A percentile compares a stretch with the other conserved stretches of the same genome.
Conservation (phyloP, 1,140 invertebrate species). For the Micrasema longulum region DNA sequence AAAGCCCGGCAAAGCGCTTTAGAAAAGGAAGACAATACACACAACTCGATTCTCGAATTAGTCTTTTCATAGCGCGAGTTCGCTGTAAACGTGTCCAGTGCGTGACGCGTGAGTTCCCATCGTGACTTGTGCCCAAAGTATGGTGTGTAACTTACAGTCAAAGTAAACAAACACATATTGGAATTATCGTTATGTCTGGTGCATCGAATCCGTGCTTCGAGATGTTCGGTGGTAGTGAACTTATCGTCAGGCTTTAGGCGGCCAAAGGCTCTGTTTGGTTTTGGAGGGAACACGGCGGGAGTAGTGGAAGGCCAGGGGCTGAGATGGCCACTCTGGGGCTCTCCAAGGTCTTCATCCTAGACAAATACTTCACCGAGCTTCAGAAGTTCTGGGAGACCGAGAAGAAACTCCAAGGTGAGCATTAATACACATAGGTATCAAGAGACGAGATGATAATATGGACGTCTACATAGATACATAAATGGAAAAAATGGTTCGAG, state of each 20-base stretch:
- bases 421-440: too few relatives aligned
- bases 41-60: constrained; percentile 15
- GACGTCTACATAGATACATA: too few relatives aligned
- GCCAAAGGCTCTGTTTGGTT: background rate
- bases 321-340: constrained; percentile 91
- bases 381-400: constrained; percentile 98
- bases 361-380: constrained; percentile 96
- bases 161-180: constrained; percentile 20
- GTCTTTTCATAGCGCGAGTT: constrained; percentile 19
- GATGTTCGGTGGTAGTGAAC: constrained; percentile 11
- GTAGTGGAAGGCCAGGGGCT: constrained; percentile 57
- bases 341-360: constrained; percentile 96
- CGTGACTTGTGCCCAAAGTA: constrained; percentile 7
- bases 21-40: constrained; percentile 19
- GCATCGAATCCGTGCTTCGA: background rate
- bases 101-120: constrained; percentile 2
- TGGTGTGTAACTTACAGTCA: constrained; percentile 7
- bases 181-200: constrained; percentile 10
- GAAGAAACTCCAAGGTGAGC: constrained; percentile 92
- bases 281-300: constrained; percentile 15
- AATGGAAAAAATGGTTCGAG: too few relatives aligned
- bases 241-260: constrained; percentile 5
- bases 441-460: too few relatives aligned
- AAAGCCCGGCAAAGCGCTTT: background rate
- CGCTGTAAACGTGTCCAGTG: background rate